Percentiles rank a stretch among this genome's conserved stretches.
These are phyloP conservation scores for Nerophis lumbriciformis DNA, from an alignment of 2,113 vertebrate genomes.

Conservation along the genomic window DNA sequence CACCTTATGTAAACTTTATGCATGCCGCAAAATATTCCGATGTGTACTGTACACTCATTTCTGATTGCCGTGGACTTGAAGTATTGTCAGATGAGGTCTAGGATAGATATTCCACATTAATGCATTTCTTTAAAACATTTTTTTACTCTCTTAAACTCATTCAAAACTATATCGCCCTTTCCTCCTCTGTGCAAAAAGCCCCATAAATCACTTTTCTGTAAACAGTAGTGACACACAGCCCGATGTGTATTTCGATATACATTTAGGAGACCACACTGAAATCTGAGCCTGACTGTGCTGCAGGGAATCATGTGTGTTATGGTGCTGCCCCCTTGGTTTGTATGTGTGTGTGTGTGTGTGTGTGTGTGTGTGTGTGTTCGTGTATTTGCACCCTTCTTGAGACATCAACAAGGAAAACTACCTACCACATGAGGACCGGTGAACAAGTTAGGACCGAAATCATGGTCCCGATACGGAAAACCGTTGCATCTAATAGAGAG, in stretches of 20 bases:
- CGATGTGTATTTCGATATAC: conserved; percentile 75
- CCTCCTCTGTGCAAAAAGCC: conserved; percentile 49
- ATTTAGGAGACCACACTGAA: conserved; percentile 69
- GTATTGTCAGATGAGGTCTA: background rate
- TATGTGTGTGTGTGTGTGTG: conserved; percentile 17
- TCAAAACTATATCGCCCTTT: conserved; percentile 48
- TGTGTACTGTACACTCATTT: conserved; percentile 4
- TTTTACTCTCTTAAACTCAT: conserved; percentile 44
- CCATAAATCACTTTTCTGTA: conserved; percentile 78
- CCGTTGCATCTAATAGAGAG: too few species aligned
- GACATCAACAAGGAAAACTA: too few species aligned
- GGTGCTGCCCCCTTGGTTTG: conserved; percentile 18
- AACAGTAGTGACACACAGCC: conserved; percentile 73
- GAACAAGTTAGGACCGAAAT: too few species aligned
- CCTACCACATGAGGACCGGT: too few species aligned
- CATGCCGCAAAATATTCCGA: conserved; percentile 14
- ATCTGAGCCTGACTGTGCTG: conserved; percentile 61
- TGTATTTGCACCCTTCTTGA: too few species aligned
- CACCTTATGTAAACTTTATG: conserved; percentile 31
- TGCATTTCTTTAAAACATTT: conserved; percentile 38
- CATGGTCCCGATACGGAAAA: too few species aligned
- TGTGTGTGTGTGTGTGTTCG: background rate
- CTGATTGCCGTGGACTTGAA: conserved; percentile 19
- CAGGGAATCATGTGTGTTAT: conserved; percentile 48
- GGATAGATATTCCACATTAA: conserved; percentile 37